These are phyloP conservation scores for Campylorhamphus procurvoides DNA, from an alignment of 2,113 vertebrate species.

Conservation along the genomic window DNA sequence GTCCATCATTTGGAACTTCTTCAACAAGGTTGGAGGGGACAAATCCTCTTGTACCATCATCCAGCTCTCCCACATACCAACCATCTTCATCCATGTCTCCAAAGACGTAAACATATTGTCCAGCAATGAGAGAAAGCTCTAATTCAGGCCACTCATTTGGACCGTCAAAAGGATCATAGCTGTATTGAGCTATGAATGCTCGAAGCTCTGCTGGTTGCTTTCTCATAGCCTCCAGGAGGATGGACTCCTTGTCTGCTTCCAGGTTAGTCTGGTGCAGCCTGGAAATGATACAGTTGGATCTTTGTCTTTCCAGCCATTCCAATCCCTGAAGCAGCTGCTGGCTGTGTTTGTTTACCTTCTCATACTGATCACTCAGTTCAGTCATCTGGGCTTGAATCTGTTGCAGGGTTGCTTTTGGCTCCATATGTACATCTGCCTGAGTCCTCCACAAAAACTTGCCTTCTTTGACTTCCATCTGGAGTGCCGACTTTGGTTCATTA, in stretches of 20 bases:
- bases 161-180: not conserved
- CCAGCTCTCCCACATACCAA: not conserved
- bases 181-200: not conserved
- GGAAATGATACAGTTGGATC: not conserved
- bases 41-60: not conserved
- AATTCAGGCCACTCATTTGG: not conserved
- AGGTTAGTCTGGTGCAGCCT: not conserved
- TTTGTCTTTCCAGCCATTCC: not conserved
- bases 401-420: not conserved
- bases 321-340: not conserved
- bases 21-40: not conserved
- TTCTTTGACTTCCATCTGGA: not conserved
- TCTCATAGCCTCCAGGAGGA: not conserved
- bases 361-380: not conserved
- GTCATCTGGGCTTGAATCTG: not conserved
- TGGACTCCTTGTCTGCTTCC: not conserved
- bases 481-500: not conserved
- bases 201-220: rapidly evolving
- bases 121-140: not conserved
- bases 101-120: not conserved
- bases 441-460: not conserved
- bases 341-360: not conserved
- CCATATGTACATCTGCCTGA: not conserved
- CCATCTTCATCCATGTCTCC: not conserved
- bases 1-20: not conserved